These are phyloP conservation scores for Ariolimax columbianus DNA, from an alignment of 2,888 invertebrate genomes.

Conservation along the genomic window DNA sequence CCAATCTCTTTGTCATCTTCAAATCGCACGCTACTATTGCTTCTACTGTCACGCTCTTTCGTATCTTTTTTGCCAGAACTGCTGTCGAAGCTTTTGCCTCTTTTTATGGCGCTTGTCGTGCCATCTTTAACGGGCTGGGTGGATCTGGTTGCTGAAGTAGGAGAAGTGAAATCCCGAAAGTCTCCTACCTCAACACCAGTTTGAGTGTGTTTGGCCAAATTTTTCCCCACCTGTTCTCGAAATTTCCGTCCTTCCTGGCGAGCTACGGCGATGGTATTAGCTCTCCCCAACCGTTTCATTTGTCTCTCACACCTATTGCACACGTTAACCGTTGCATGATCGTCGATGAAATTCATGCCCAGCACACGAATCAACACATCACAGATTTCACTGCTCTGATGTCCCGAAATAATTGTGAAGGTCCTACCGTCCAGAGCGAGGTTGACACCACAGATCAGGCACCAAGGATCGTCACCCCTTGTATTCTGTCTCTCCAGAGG, in stretches of 20 bases:
- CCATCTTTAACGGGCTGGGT: background rate
- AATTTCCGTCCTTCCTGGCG: constrained; percentile 32
- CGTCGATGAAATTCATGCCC: constrained; percentile 24
- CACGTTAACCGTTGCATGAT: constrained; percentile 33
- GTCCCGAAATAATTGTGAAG: background rate
- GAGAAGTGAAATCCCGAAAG: background rate
- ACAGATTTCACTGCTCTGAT: constrained; percentile 30
- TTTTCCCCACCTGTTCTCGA: constrained; percentile 28
- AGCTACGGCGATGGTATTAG: constrained; percentile 35
- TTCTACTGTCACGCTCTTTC: background rate
- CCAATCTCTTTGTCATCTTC: background rate
- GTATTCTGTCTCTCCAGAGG: background rate
- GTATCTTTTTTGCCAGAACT: background rate
- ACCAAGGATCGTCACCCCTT: constrained; percentile 38
- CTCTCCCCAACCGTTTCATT: constrained; percentile 34
- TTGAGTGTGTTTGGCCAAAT: constrained; percentile 25
- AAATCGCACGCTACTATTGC: background rate
- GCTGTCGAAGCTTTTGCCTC: constrained; percentile 2
- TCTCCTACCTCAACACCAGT: constrained; percentile 36
- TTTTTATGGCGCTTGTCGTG: background rate
- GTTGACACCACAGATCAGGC: constrained; percentile 42
- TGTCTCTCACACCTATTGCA: constrained; percentile 50
- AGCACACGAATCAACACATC: constrained; percentile 40
- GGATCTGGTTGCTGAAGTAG: background rate
- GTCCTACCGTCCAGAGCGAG: constrained; percentile 28